Evolutionary conservation across 1,140 invertebrate genomes (phyloP).

Genomic region (Andricus grossulariae): DNA sequence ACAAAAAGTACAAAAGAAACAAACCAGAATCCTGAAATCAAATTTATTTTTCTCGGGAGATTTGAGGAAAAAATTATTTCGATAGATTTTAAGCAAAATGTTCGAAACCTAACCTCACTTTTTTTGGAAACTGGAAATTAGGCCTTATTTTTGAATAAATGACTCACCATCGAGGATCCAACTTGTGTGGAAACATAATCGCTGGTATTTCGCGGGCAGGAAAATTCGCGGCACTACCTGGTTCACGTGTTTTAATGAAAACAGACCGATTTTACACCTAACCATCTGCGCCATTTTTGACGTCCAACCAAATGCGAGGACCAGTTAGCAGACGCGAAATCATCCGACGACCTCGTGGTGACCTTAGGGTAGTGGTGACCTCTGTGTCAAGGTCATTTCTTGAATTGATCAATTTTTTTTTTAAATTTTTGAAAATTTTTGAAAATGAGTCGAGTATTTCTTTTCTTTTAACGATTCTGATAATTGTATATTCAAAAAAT

Average conservation of each 20-base stretch:
- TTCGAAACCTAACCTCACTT: slow-evolving; percentile 6
- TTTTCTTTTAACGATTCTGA: too few species aligned
- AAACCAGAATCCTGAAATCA: neutral
- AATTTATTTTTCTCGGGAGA: neutral
- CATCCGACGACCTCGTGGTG: slow-evolving; percentile 4
- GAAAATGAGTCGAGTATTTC: too few species aligned
- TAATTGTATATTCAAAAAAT: too few species aligned
- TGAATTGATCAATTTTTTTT: neutral
- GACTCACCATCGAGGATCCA: slow-evolving; percentile 7
- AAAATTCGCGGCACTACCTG: slow-evolving; percentile 47
- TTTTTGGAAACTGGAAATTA: neutral
- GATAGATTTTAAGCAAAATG: neutral
- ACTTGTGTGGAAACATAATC: slow-evolving; percentile 21
- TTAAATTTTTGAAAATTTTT: neutral
- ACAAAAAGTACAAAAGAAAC: neutral
- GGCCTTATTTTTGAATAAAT: neutral
- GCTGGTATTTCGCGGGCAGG: neutral
- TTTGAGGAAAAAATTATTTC: neutral
- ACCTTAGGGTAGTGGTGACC: neutral
- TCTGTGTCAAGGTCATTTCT: neutral
- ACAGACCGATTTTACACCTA: slow-evolving; percentile 58
- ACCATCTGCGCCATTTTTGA: slow-evolving; percentile 68
- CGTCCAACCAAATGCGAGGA: slow-evolving; percentile 9
- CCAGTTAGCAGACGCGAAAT: slow-evolving; percentile 5
- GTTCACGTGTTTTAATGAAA: slow-evolving; percentile 56